phyloP scores from a whole-genome alignment of 2,888 invertebrate species.

The Saturnia japonica region DNA sequence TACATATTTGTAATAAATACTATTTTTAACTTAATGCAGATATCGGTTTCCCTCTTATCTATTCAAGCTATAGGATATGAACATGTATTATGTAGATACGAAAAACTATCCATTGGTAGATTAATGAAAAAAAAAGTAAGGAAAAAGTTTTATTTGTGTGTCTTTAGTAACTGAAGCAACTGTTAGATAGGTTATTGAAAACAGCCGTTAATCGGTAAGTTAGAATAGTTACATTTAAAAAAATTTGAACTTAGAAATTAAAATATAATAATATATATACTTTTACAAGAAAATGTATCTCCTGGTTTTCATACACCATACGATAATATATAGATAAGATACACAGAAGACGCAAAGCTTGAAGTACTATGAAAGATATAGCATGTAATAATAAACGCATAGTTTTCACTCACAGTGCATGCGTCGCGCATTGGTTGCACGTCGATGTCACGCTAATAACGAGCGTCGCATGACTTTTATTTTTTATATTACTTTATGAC shows the following conservation, averaged over 20 bases:
- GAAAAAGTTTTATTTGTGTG: too few species aligned
- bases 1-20: too few species aligned
- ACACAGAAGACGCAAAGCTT: background rate
- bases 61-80: too few species aligned
- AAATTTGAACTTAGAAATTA: background rate
- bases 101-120: too few species aligned
- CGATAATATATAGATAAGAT: background rate
- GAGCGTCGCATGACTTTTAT: background rate
- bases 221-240: too few species aligned
- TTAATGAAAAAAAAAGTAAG: too few species aligned
- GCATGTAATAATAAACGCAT: background rate
- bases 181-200: too few species aligned
- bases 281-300: background rate
- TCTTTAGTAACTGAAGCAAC: too few species aligned
- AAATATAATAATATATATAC: background rate
- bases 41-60: too few species aligned
- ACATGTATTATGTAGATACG: too few species aligned
- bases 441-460: conserved; percentile 11
- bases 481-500: background rate
- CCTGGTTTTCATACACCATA: background rate
- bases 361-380: background rate
- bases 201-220: too few species aligned
- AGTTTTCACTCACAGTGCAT: background rate
- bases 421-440: background rate
- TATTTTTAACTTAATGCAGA: too few species aligned